Conservation (phyloP, 2,113 vertebrate genomes). For the Eulemur rufifrons region DNA sequence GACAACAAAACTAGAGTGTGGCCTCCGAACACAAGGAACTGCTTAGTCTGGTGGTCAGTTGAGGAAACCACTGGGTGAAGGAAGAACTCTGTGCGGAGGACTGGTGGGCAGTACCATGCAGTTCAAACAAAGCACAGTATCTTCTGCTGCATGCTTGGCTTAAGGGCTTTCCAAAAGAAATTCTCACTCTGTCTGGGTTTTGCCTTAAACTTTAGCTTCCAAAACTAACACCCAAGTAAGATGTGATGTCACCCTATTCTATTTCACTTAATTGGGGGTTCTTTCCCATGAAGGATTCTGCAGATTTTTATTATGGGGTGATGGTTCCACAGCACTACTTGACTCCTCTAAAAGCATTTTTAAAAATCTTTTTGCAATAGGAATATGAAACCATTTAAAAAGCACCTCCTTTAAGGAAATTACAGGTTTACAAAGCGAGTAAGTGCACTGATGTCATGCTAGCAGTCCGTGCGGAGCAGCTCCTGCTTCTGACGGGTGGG, state of each 20-base stretch:
- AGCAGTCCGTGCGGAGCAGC: not conserved
- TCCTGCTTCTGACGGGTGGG: not conserved
- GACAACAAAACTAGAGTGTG: not conserved
- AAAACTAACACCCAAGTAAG: not conserved
- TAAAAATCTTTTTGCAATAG: not conserved
- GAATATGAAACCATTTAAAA: conserved; percentile 23
- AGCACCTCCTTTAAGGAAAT: not conserved
- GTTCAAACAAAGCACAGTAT: not conserved
- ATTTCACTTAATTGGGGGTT: not conserved
- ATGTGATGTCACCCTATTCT: not conserved
- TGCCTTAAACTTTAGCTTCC: not conserved
- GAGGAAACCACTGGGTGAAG: not conserved
- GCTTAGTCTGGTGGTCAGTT: not conserved
- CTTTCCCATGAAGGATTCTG: not conserved
- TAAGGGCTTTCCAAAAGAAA: not conserved
- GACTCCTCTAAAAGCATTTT: conserved; percentile 15
- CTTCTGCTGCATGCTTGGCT: not conserved
- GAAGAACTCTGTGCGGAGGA: not conserved
- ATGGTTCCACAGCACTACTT: not conserved
- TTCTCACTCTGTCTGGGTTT: not conserved
- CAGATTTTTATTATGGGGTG: conserved; percentile 7
- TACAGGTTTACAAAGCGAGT: not conserved
- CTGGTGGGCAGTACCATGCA: too few species aligned
- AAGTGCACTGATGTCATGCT: not conserved
- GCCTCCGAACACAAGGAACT: not conserved